Evolutionary conservation across 1,140 invertebrate species (phyloP).

Genomic region (Aphis craccivora): DNA sequence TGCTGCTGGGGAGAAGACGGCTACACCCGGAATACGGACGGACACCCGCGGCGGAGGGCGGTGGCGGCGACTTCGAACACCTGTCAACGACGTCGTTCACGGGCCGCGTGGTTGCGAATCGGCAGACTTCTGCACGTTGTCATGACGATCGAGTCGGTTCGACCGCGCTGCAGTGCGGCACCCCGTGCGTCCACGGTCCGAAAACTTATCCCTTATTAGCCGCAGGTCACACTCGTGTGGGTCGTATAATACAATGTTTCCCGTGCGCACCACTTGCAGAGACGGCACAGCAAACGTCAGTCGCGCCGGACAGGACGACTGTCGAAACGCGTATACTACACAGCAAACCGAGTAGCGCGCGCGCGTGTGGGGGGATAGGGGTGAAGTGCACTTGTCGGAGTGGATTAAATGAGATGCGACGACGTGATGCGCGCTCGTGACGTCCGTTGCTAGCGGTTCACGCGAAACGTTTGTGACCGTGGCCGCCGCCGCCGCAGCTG

Average conservation of each 20-base stretch:
- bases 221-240: neutral
- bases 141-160: neutral
- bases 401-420: neutral
- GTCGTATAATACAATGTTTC: neutral
- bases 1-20: neutral
- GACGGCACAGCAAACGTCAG: neutral
- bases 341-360: neutral
- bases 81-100: neutral
- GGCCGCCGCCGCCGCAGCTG: neutral
- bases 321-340: neutral
- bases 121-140: neutral
- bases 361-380: too few relatives aligned
- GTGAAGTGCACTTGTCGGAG: too few relatives aligned
- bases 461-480: conserved; percentile 52
- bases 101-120: neutral
- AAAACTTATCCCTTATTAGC: neutral
- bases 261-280: neutral
- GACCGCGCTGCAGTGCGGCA: neutral
- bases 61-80: neutral
- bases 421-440: neutral
- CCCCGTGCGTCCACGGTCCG: neutral
- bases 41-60: neutral
- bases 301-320: neutral
- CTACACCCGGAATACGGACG: neutral
- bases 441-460: conserved; percentile 5